phyloP scores from a whole-genome alignment of 2,113 vertebrate species.

The Urocolius indicus region DNA sequence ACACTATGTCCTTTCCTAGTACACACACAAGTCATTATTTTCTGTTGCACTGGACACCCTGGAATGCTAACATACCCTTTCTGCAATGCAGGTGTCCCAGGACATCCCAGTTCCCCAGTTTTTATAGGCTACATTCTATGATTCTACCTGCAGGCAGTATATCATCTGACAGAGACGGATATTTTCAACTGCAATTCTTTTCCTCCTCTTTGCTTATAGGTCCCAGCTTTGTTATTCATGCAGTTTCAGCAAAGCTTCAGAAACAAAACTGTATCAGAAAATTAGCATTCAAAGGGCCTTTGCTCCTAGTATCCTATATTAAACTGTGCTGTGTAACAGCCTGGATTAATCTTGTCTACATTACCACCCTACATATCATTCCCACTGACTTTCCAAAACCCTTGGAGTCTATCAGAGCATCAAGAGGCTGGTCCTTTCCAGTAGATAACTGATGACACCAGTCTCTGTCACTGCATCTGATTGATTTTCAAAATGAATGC shows the following conservation, averaged over 20 bases:
- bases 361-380: not conserved
- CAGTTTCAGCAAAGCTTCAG: not conserved
- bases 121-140: not conserved
- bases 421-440: not conserved
- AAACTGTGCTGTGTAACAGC: not conserved
- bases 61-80: not conserved
- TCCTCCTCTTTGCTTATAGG: not conserved
- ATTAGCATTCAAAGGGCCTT: not conserved
- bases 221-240: not conserved
- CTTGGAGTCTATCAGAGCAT: not conserved
- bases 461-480: not conserved
- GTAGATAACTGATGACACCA: not conserved
- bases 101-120: not conserved
- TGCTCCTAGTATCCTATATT: not conserved
- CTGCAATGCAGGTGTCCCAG: not conserved
- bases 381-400: not conserved
- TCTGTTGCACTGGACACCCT: not conserved
- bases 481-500: not conserved
- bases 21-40: not conserved
- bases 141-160: not conserved
- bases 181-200: not conserved
- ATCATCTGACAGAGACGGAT: not conserved
- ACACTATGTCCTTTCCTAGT: not conserved
- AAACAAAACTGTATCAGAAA: not conserved
- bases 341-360: not conserved